Conservation (phyloP, 2,113 vertebrate genomes). For the Vicugna pacos region DNA sequence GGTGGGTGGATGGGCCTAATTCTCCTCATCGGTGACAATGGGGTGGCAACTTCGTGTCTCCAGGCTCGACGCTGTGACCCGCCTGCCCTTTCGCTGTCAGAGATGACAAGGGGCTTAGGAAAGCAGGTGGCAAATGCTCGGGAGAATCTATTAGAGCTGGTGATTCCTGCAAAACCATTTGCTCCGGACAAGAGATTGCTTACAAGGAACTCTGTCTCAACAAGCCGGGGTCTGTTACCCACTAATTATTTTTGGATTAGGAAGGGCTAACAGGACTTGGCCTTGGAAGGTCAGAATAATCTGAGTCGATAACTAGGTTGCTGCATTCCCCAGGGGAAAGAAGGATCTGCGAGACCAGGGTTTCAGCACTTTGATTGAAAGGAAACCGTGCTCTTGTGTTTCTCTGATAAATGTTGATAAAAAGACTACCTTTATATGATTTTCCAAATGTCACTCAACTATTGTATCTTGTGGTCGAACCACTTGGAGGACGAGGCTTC, state of each 20-base stretch:
- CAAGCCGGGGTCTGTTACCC: conserved; percentile 77
- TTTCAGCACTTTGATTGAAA: conserved; percentile 85
- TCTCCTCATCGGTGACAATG: conserved; percentile 11
- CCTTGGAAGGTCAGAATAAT: conserved; percentile 83
- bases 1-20: background rate
- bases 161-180: conserved; percentile 74
- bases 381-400: conserved; percentile 73
- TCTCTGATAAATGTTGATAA: conserved; percentile 74
- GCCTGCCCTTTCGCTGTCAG: conserved; percentile 67
- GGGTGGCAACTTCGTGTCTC: background rate
- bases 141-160: conserved; percentile 72
- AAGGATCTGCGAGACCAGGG: conserved; percentile 74
- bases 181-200: conserved; percentile 75
- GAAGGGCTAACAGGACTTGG: conserved; percentile 84
- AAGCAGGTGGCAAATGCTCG: background rate
- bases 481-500: background rate
- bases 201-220: conserved; percentile 74
- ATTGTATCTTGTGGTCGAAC: background rate
- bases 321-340: conserved; percentile 74
- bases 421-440: conserved; percentile 63
- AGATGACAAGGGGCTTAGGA: conserved; percentile 72
- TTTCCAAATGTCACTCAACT: conserved; percentile 32
- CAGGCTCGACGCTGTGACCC: conserved; percentile 19
- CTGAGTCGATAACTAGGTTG: conserved; percentile 85
- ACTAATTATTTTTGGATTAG: conserved; percentile 88